phyloP scores from a whole-genome alignment of 1,140 invertebrate species.

The Triops longicaudatus region DNA sequence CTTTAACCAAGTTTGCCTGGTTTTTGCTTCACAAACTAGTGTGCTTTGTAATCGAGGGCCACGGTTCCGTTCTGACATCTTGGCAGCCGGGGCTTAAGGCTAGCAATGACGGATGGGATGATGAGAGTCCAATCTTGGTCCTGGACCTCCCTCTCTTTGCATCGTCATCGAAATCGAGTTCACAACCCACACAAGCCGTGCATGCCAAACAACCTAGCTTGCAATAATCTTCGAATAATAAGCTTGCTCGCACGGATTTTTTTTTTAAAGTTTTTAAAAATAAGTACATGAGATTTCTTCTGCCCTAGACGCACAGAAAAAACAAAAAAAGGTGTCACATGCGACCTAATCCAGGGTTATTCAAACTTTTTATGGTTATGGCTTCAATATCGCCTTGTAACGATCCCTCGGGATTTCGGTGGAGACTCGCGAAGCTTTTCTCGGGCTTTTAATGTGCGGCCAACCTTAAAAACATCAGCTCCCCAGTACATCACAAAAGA shows the following conservation, averaged over 20 bases:
- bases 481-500: not conserved
- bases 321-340: not conserved
- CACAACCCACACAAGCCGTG: not conserved
- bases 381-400: constrained; percentile 15
- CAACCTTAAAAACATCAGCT: not conserved
- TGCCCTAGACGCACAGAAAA: not conserved
- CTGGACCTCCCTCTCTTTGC: not conserved
- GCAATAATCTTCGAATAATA: not conserved
- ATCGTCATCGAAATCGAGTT: constrained; percentile 12
- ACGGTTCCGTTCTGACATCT: not conserved
- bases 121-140: not conserved
- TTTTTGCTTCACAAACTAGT: not conserved
- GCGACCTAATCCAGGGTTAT: constrained; percentile 1
- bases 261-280: not conserved
- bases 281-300: not conserved
- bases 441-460: not conserved
- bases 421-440: not conserved
- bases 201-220: not conserved
- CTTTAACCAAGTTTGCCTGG: too few relatives aligned
- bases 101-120: constrained; percentile 1
- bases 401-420: not conserved
- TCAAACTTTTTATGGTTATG: constrained; percentile 15
- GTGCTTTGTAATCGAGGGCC: not conserved
- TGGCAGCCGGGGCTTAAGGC: not conserved
- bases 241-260: not conserved